These are phyloP conservation scores for Cuculus canorus DNA, from an alignment of 2,797 vertebrate species.

Conservation along the genomic window DNA sequence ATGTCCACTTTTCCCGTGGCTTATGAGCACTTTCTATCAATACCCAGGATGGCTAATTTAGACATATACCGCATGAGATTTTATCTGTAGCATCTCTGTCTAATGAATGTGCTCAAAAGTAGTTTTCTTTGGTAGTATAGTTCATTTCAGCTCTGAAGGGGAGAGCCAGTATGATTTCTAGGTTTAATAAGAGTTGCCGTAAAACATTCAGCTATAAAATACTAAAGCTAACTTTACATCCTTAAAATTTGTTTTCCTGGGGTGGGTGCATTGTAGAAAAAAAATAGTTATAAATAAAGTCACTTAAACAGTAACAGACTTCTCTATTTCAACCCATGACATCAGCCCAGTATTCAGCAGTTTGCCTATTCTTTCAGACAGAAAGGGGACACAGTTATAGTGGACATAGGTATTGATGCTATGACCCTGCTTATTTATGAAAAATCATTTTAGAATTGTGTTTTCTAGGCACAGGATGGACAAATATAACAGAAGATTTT, in stretches of 20 bases:
- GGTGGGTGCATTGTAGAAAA: not conserved
- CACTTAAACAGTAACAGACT: not conserved
- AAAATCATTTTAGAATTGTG: not conserved
- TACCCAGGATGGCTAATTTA: not conserved
- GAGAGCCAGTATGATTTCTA: not conserved
- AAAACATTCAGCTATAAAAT: conserved; percentile 23
- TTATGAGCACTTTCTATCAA: not conserved
- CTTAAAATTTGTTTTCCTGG: conserved; percentile 5
- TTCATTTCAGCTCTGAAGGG: not conserved
- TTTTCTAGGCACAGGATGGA: not conserved
- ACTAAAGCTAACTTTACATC: not conserved
- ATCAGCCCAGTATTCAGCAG: not conserved
- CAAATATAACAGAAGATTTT: not conserved
- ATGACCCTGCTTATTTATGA: not conserved
- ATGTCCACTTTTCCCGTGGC: not conserved
- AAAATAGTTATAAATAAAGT: not conserved
- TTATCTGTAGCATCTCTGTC: not conserved
- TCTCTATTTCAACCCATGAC: not conserved
- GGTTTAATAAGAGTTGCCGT: not conserved
- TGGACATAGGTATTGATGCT: not conserved
- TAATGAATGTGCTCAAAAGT: not conserved
- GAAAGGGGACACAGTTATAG: not conserved
- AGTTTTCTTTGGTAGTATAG: not conserved
- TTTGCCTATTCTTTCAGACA: not conserved
- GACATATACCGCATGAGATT: not conserved